Conservation (phyloP, 1,140 invertebrate species). For the Cotesia typhae region DNA sequence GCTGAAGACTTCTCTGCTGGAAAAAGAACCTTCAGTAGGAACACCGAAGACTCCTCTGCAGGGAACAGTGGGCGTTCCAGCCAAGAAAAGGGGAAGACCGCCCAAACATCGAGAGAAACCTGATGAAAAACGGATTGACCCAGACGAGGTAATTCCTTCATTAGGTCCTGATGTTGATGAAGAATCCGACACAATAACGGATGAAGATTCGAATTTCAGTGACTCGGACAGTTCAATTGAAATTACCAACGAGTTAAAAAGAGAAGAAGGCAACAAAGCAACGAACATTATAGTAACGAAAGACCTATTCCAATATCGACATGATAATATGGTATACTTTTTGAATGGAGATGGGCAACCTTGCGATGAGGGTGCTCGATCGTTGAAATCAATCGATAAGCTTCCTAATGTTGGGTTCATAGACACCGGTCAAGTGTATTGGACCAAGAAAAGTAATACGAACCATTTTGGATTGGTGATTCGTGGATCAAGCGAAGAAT, state of each 20-base stretch:
- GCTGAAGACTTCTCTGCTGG: too few species aligned
- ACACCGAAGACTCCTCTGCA: too few species aligned
- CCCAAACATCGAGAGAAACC: too few species aligned
- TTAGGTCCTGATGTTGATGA: not conserved
- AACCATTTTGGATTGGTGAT: conserved; percentile 1
- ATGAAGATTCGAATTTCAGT: not conserved
- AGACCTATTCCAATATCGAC: conserved; percentile 22
- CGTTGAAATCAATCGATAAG: not conserved
- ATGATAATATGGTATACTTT: conserved; percentile 23
- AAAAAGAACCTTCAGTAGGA: too few species aligned
- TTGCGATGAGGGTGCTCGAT: too few species aligned
- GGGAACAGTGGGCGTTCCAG: too few species aligned
- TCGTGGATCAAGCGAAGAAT: not conserved
- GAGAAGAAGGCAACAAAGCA: not conserved
- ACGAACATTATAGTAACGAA: conserved; percentile 11
- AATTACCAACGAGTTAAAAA: not conserved
- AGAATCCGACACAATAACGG: not conserved
- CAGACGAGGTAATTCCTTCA: not conserved
- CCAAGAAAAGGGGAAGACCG: too few species aligned
- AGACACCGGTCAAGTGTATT: not conserved
- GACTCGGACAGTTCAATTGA: not conserved
- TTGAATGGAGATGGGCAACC: conserved; percentile 1
- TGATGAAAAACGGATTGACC: too few species aligned
- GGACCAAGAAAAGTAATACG: not conserved
- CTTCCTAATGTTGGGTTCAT: not conserved